Evolutionary conservation across 2,113 vertebrate species (phyloP).

Genomic region (Pelvicachromis taeniatus): DNA sequence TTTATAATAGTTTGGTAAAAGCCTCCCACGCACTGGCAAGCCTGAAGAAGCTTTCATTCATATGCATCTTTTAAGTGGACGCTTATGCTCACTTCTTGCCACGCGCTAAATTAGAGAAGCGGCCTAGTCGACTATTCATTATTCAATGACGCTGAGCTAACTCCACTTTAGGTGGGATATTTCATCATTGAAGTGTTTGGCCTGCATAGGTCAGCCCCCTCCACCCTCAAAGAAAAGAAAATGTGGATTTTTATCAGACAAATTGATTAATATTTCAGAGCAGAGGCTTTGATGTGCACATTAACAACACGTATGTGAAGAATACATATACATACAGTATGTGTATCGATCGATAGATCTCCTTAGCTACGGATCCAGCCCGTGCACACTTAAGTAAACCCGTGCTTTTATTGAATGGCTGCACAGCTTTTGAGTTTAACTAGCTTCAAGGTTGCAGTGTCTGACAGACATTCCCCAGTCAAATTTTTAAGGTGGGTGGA

Average conservation of each 20-base stretch:
- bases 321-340: slow-evolving; percentile 6
- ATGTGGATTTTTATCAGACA: not conserved
- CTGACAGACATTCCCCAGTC: not conserved
- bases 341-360: slow-evolving; percentile 4
- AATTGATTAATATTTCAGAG: slow-evolving; percentile 40
- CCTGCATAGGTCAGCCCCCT: not conserved
- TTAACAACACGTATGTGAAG: not conserved
- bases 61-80: not conserved
- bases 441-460: not conserved
- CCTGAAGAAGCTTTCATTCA: not conserved
- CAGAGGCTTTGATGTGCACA: slow-evolving; percentile 28
- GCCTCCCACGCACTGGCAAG: not conserved
- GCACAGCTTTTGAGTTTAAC: not conserved
- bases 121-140: not conserved
- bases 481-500: not conserved
- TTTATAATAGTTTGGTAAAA: not conserved
- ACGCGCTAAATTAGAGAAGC: not conserved
- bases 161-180: not conserved
- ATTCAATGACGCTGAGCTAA: slow-evolving; percentile 13
- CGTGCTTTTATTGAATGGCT: not conserved
- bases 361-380: not conserved
- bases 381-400: not conserved
- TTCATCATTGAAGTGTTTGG: not conserved
- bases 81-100: not conserved
- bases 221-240: not conserved